phyloP scores from a whole-genome alignment of 30 jellyfish, hydroid and myxozoan species.

The Chironex yamaguchii region DNA sequence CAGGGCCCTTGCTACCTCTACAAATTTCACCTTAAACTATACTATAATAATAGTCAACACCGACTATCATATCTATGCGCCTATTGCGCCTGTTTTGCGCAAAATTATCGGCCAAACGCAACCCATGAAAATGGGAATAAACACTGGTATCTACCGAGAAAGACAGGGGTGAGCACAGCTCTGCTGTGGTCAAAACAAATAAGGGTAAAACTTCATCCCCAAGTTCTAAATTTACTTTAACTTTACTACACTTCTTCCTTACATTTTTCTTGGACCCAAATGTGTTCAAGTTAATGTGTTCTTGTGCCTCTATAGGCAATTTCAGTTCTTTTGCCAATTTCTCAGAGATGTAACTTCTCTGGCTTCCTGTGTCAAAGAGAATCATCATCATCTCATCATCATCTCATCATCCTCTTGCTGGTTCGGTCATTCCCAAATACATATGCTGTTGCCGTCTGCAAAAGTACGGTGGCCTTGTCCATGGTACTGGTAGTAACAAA shows the following conservation, averaged over 20 bases:
- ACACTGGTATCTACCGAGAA: slow-evolving; percentile 7
- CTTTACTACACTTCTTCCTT: slow-evolving; percentile 21
- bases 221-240: slow-evolving; percentile 14
- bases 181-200: slow-evolving; percentile 10
- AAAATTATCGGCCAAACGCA: slow-evolving; percentile 3
- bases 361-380: slow-evolving; percentile 57
- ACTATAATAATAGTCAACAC: slow-evolving; percentile 51
- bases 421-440: slow-evolving; percentile 39
- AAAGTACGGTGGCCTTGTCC: slow-evolving; percentile 33
- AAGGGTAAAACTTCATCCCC: slow-evolving; percentile 21
- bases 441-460: slow-evolving; percentile 46
- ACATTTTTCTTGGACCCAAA: slow-evolving; percentile 53
- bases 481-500: slow-evolving; percentile 30
- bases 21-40: slow-evolving; percentile 24
- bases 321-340: slow-evolving; percentile 37
- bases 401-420: not conserved
- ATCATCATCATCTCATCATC: too few relatives aligned
- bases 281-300: slow-evolving; percentile 46
- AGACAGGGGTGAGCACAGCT: slow-evolving; percentile 43
- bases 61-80: slow-evolving; percentile 24
- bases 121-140: slow-evolving; percentile 47
- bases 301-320: slow-evolving; percentile 22
- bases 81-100: not conserved
- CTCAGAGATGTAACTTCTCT: slow-evolving; percentile 48
- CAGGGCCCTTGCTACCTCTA: slow-evolving; percentile 62